phyloP scores from a whole-genome alignment of 2,113 vertebrate genomes.

The zebrafish (Danio rerio) region GRCz12tu NC_133176.1:44380501-44381000 shows the following conservation, averaged over 20 bases:
- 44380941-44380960: background rate
- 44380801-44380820: conserved; percentile 57
- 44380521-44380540: background rate
- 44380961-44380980: background rate
- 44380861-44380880: conserved; percentile 18
- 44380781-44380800: conserved; percentile 33
- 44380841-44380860: conserved; percentile 47
- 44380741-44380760: conserved; percentile 7
- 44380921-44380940: background rate
- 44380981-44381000: background rate
- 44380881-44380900: conserved; percentile 19
- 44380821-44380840: conserved; percentile 47
- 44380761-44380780: conserved; percentile 5
- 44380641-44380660: background rate
- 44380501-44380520: background rate
- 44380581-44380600: conserved; percentile 13
- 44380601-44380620: conserved; percentile 47
- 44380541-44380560: background rate
- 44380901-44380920: background rate
- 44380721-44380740: background rate
- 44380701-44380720: background rate
- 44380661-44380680: background rate
- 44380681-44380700: background rate
- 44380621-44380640: conserved; percentile 25
- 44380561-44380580: background rate